Base-by-base conservation (phyloP, 2,113 vertebrate genomes). In the Microtus oregoni region DNA sequence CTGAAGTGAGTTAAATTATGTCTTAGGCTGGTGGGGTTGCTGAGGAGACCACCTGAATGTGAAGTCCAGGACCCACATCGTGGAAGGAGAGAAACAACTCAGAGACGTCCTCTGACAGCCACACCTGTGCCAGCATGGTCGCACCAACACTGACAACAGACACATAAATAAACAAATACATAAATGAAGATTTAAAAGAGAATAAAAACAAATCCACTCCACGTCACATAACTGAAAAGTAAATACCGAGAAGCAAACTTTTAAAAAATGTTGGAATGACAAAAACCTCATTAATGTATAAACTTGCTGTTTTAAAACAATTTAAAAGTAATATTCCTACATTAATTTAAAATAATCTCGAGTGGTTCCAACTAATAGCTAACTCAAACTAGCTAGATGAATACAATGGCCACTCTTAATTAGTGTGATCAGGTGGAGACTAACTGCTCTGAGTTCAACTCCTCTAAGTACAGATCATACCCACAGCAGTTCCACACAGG, bases 401-500 rank as follows among this genome's bases (percentile, higher is more conserved):
- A 82, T 44, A 87, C 96, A 97, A 94, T 86, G 32, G 77, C 26
- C 44, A 58, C 52, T 81, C 90, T 35, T 55, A 94, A 70, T 55
- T 79, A 92, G 63, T 47, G 89, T 38, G 92, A 92, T 89, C 94
- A 97, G 94, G 81, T 90, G 50, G 91, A 92, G 94, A 95, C 63
- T 52, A 32, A 38, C 47, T 72, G n/a, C 76, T 85, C 76, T 85
- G 81, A 93, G 55, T 86, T 79, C 92, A 92, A 72, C 41, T 70
- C 86, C 83, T 95, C 67, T 86, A 93, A 47, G 30, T 86, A 81
- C 77, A 96, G 97, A 78, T 41, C 44, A 83, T 68, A 76, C 4
- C 44, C 77, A 93, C 50, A 15, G 38, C 0, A 58, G 17, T 81
- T 11, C 68, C 44, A 93, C 90, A 96, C 28, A 95, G 86, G 58